A percentile compares a stretch with the other conserved stretches of the same genome.
phyloP scores from a whole-genome alignment of 2,888 invertebrate species.

The Drosophila peninsularis region DNA sequence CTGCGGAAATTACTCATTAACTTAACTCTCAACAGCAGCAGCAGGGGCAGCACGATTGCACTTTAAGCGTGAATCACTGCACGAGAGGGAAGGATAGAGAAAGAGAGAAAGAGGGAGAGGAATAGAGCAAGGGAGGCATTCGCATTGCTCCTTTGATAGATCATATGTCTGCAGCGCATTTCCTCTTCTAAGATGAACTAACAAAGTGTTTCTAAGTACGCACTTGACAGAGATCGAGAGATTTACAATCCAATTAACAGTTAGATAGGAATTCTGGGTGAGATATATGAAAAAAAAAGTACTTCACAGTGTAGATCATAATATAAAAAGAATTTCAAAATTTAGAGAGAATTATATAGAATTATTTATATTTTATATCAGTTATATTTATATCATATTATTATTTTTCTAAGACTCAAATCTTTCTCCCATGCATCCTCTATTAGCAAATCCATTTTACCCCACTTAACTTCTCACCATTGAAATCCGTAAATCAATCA shows the following conservation, averaged over 20 bases:
- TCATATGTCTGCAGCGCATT: constrained; percentile 55
- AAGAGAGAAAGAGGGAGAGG: too few species aligned
- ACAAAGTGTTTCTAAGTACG: constrained; percentile 13
- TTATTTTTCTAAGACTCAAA: background rate
- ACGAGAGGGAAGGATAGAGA: background rate
- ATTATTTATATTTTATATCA: too few species aligned
- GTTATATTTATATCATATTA: too few species aligned
- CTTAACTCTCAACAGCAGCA: constrained; percentile 54
- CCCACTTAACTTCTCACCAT: background rate
- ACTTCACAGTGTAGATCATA: too few species aligned
- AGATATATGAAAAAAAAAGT: background rate
- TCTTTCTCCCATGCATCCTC: background rate
- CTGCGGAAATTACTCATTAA: constrained; percentile 78
- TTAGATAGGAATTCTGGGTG: background rate
- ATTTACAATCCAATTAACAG: constrained; percentile 22
- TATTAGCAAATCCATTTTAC: background rate
- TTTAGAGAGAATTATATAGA: too few species aligned
- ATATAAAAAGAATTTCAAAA: too few species aligned
- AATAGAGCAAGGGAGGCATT: background rate
- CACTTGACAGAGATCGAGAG: constrained; percentile 23
- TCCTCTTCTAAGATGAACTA: constrained; percentile 36
- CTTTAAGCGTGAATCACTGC: constrained; percentile 37
- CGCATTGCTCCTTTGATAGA: constrained; percentile 41
- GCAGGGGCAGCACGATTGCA: constrained; percentile 27
- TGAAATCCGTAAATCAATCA: background rate